Evolutionary conservation across 2,888 invertebrate genomes (phyloP).

Genomic region (Escarpia spicata): DNA sequence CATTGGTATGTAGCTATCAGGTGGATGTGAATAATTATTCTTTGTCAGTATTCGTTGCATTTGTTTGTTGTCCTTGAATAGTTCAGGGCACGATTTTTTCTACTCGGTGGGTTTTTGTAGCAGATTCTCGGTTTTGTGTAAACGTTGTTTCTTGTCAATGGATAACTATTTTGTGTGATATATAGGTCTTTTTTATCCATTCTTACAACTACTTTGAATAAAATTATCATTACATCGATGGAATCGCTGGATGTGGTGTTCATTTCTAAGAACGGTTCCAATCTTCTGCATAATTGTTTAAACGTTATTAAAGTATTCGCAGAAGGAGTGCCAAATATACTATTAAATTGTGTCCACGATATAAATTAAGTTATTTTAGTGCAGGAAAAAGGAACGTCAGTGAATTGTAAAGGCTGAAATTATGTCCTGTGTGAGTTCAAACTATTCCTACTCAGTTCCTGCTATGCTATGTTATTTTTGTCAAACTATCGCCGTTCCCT

Average conservation of each 20-base stretch:
- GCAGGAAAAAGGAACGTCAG: not conserved
- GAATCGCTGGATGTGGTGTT: conserved; percentile 5
- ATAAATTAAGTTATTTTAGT: not conserved
- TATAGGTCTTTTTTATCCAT: conserved; percentile 16
- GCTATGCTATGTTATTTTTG: not conserved
- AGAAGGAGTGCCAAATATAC: not conserved
- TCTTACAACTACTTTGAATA: conserved; percentile 16
- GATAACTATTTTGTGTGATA: conserved; percentile 16
- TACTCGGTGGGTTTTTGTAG: conserved; percentile 13
- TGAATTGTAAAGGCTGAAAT: not conserved
- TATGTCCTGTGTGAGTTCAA: not conserved
- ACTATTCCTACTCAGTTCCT: not conserved
- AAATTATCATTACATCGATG: conserved; percentile 1
- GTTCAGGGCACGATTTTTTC: conserved; percentile 7
- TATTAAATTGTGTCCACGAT: not conserved
- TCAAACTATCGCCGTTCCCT: not conserved
- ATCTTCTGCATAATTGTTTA: not conserved
- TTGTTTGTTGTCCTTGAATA: conserved; percentile 4
- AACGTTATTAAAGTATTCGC: not conserved
- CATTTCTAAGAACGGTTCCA: not conserved
- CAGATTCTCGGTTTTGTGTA: not conserved
- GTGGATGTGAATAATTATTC: conserved; percentile 13
- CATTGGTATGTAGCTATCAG: conserved; percentile 1
- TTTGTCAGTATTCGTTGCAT: not conserved
- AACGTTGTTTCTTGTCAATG: not conserved